Percentiles rank a stretch among this genome's conserved stretches.
phyloP scores from a whole-genome alignment of 37 sponge, comb jelly and placozoan species.

The Beroe forskalii region DNA sequence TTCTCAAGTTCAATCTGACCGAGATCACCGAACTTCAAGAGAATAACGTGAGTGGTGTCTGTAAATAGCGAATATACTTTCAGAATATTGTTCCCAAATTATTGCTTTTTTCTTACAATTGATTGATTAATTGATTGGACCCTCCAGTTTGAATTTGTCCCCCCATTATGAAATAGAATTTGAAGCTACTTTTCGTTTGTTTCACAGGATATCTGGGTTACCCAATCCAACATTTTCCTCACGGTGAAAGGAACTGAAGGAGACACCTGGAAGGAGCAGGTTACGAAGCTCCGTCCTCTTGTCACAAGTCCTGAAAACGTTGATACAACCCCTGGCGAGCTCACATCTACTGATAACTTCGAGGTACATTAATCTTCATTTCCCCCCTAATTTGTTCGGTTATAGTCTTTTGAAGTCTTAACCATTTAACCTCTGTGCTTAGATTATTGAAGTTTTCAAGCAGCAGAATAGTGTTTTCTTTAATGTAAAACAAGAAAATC shows the following conservation, averaged over 20 bases:
- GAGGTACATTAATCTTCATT: background rate
- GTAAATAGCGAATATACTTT: no score
- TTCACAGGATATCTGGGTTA: background rate
- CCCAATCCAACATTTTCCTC: conserved; percentile 6
- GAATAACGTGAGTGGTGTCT: background rate
- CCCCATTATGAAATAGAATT: no score
- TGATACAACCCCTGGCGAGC: background rate
- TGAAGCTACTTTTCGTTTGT: no score
- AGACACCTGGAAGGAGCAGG: background rate
- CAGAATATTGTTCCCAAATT: no score
- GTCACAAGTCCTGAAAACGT: background rate
- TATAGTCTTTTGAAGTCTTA: background rate
- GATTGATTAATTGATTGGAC: no score
- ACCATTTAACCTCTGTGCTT: background rate
- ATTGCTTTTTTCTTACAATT: no score
- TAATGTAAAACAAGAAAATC: no score
- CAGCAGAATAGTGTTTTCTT: no score
- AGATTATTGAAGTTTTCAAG: no score
- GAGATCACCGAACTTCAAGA: background rate
- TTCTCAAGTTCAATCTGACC: conserved; percentile 10
- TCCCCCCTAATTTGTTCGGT: background rate
- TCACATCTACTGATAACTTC: background rate
- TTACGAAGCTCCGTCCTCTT: conserved; percentile 17
- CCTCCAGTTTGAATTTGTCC: no score
- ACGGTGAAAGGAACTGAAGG: conserved; percentile 16